A percentile compares a stretch with the other conserved stretches of the same genome.
phyloP scores from a whole-genome alignment of 2,888 invertebrate species.

The Ectropis crepuscularia region DNA sequence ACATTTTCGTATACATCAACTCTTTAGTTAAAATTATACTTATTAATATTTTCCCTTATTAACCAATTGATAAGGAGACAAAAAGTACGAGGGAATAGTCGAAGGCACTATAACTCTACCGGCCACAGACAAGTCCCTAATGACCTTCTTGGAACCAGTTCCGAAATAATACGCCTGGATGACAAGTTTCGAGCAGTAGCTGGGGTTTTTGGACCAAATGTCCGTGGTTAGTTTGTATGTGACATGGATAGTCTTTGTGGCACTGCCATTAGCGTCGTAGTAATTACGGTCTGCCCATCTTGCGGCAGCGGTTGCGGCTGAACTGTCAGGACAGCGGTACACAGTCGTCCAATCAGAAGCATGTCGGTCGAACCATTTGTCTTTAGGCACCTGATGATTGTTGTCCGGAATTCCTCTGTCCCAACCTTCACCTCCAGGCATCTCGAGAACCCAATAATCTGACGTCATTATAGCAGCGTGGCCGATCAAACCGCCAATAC shows the following conservation, averaged over 20 bases:
- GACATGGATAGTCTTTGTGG: constrained; percentile 57
- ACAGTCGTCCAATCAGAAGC: constrained; percentile 61
- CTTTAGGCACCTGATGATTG: constrained; percentile 59
- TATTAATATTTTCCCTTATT: constrained; percentile 58
- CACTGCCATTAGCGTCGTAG: constrained; percentile 55
- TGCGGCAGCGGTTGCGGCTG: constrained; percentile 54
- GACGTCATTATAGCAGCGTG: constrained; percentile 66
- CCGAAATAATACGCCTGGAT: constrained; percentile 64
- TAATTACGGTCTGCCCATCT: constrained; percentile 61
- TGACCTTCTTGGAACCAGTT: constrained; percentile 54
- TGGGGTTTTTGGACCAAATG: constrained; percentile 56
- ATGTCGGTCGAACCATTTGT: constrained; percentile 60
- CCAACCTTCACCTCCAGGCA: constrained; percentile 60
- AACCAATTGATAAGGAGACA: constrained; percentile 53
- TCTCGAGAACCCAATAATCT: constrained; percentile 62
- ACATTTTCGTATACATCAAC: too few species aligned
- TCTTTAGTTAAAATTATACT: neutral
- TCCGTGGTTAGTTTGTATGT: constrained; percentile 54
- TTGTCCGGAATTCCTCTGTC: constrained; percentile 54
- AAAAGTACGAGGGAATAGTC: constrained; percentile 58
- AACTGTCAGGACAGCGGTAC: constrained; percentile 55
- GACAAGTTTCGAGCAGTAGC: constrained; percentile 66
- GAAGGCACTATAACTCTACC: constrained; percentile 53
- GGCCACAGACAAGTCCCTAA: constrained; percentile 47
- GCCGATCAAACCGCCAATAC: constrained; percentile 57